Evolutionary conservation across 2,113 vertebrate genomes (phyloP).

Genomic region (Eptesicus fuscus): DNA sequence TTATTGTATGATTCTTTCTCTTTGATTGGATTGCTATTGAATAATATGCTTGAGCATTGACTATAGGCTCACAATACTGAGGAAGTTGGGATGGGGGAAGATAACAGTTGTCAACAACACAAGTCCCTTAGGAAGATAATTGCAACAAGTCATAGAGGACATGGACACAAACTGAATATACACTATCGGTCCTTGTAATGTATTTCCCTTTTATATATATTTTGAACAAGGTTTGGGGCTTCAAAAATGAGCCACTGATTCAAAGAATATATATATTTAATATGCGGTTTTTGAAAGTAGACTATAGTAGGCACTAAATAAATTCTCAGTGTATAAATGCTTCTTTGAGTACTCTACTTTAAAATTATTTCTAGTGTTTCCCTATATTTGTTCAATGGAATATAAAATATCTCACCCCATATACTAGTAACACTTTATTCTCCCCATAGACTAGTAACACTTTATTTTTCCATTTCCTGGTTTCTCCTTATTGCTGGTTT

Average conservation of each 20-base stretch:
- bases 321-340: neutral
- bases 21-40: neutral
- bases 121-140: neutral
- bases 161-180: neutral
- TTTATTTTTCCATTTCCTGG: neutral
- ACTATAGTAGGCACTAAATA: neutral
- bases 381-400: neutral
- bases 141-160: neutral
- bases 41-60: neutral
- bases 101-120: neutral
- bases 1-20: neutral
- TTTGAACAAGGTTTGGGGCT: neutral
- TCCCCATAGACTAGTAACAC: neutral
- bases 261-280: neutral
- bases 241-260: neutral
- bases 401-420: neutral
- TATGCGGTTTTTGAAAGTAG: neutral
- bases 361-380: neutral
- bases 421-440: neutral
- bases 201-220: neutral
- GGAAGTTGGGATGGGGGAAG: neutral
- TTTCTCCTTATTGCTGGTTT: neutral
- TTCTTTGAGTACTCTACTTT: neutral
- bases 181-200: neutral
- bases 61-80: neutral